Percentiles rank a stretch among this genome's conserved stretches.
Evolutionary conservation across 2,113 vertebrate species (phyloP).

Genomic region (Tringa solitaria): DNA sequence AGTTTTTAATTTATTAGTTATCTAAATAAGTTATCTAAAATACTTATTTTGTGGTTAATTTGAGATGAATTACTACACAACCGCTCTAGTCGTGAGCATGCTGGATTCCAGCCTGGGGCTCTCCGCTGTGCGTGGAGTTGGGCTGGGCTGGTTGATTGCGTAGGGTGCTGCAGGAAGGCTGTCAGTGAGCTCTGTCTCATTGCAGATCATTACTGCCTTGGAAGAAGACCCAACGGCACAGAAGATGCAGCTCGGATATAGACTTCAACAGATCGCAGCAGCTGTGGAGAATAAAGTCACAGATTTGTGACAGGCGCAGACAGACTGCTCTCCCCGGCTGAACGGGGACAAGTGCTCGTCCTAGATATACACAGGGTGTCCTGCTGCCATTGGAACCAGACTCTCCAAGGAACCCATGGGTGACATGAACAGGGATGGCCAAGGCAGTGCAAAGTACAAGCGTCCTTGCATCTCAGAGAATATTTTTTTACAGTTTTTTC

Average conservation of each 20-base stretch:
- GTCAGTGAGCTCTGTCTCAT: slow-evolving; percentile 11
- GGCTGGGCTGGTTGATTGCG: background rate
- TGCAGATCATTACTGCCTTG: slow-evolving; percentile 94
- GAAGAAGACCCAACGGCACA: slow-evolving; percentile 92
- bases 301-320: slow-evolving; percentile 84
- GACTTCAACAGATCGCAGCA: slow-evolving; percentile 95
- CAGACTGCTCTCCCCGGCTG: slow-evolving; percentile 43
- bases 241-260: slow-evolving; percentile 98
- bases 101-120: background rate
- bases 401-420: background rate
- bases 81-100: background rate
- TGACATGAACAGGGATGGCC: slow-evolving; percentile 13
- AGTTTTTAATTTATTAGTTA: background rate
- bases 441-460: slow-evolving; percentile 47
- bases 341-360: background rate
- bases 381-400: slow-evolving; percentile 46
- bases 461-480: slow-evolving; percentile 61
- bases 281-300: slow-evolving; percentile 99
- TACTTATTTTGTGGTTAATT: background rate
- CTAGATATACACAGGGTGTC: slow-evolving; percentile 5
- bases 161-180: background rate
- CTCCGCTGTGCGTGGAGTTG: background rate
- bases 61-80: background rate
- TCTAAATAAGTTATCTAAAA: background rate
- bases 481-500: slow-evolving; percentile 64